These are phyloP conservation scores for Perccottus glenii DNA, from an alignment of 2,113 vertebrate genomes.

Conservation along the genomic window DNA sequence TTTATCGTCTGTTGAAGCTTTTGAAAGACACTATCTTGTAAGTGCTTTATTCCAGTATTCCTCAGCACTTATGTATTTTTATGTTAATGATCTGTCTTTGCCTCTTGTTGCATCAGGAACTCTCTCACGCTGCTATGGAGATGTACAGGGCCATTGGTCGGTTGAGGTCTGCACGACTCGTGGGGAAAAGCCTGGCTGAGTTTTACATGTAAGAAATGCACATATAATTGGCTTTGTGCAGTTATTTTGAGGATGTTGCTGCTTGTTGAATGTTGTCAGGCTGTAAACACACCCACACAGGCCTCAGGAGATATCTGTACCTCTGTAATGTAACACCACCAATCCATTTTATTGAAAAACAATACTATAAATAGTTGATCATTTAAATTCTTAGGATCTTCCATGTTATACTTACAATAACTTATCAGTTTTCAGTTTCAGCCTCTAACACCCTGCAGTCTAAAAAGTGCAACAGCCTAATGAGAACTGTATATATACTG, in stretches of 20 bases:
- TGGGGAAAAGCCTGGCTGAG: slow-evolving; percentile 96
- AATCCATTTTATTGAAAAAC: too few species aligned
- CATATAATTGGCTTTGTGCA: neutral
- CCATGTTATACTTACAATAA: too few species aligned
- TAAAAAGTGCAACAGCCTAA: too few species aligned
- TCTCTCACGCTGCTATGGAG: slow-evolving; percentile 93
- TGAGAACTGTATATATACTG: too few species aligned
- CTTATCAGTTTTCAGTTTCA: too few species aligned
- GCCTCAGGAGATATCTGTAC: neutral
- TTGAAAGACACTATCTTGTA: slow-evolving; percentile 97
- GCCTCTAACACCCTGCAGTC: too few species aligned
- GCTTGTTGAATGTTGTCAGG: neutral
- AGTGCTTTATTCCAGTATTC: slow-evolving; percentile 55
- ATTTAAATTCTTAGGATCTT: too few species aligned
- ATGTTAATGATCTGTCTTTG: neutral
- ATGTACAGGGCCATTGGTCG: slow-evolving; percentile 93
- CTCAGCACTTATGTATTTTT: too few species aligned
- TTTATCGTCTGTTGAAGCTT: slow-evolving; percentile 94
- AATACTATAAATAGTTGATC: too few species aligned
- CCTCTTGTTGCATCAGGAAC: slow-evolving; percentile 80
- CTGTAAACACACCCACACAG: neutral
- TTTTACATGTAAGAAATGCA: slow-evolving; percentile 90
- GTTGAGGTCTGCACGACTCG: slow-evolving; percentile 88
- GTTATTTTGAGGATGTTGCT: neutral
- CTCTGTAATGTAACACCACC: neutral